These are phyloP conservation scores for Mechanitis messenoides DNA, from an alignment of 2,888 invertebrate genomes.

Conservation along the genomic window DNA sequence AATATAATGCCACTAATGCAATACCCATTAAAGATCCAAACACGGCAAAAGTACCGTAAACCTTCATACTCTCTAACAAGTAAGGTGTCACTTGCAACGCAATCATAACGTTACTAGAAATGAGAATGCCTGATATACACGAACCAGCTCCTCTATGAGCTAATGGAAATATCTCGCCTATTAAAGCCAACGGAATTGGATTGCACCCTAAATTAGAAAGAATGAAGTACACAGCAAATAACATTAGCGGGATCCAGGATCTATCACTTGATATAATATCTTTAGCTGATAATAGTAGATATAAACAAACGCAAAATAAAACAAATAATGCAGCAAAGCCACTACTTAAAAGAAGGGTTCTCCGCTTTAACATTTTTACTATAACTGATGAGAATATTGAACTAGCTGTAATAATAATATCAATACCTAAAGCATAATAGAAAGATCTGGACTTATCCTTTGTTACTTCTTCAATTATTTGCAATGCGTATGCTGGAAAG, in stretches of 20 bases:
- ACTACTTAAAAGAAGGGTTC: conserved; percentile 46
- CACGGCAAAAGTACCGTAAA: conserved; percentile 52
- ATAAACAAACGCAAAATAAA: conserved; percentile 39
- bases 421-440: conserved; percentile 47
- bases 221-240: conserved; percentile 48
- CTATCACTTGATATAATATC: conserved; percentile 36
- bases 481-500: conserved; percentile 51
- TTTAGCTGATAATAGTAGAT: conserved; percentile 39
- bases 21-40: conserved; percentile 40
- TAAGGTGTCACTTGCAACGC: conserved; percentile 45
- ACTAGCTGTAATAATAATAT: conserved; percentile 46
- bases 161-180: conserved; percentile 57
- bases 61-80: conserved; percentile 39
- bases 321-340: conserved; percentile 43
- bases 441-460: conserved; percentile 41
- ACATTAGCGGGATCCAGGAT: conserved; percentile 39
- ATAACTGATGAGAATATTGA: conserved; percentile 44
- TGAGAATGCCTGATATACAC: conserved; percentile 37
- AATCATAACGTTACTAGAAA: conserved; percentile 39
- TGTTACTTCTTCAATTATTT: conserved; percentile 47
- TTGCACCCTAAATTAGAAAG: conserved; percentile 54
- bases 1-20: conserved; percentile 31
- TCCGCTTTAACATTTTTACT: conserved; percentile 45
- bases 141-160: conserved; percentile 48
- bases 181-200: conserved; percentile 49